Evolutionary conservation across 1,140 invertebrate genomes (phyloP).

Genomic region (Fopius arisanus): DNA sequence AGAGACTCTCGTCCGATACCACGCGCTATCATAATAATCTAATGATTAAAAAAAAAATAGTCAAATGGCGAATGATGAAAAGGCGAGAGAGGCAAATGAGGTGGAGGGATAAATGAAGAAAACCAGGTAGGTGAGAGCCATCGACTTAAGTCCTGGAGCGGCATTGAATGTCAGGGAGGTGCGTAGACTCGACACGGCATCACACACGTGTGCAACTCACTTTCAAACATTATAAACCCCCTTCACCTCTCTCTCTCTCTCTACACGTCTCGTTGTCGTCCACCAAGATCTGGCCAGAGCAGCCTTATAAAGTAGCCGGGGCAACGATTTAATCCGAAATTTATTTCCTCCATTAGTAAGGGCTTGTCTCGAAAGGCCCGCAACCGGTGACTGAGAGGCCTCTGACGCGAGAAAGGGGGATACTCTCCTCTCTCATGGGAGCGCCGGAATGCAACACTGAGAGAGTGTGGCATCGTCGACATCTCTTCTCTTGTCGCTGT

Average conservation of each 20-base stretch:
- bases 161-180: not conserved
- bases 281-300: constrained; percentile 38
- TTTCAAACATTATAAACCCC: constrained; percentile 20
- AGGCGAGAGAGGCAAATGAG: too few relatives aligned
- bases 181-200: constrained; percentile 40
- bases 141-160: not conserved
- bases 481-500: constrained; percentile 16
- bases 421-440: constrained; percentile 44
- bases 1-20: too few relatives aligned
- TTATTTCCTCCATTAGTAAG: constrained; percentile 67
- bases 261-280: not conserved
- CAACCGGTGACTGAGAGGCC: constrained; percentile 59
- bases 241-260: not conserved
- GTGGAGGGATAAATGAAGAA: not conserved
- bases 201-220: constrained; percentile 42
- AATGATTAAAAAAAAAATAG: too few relatives aligned
- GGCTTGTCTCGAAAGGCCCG: constrained; percentile 58
- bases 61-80: too few relatives aligned
- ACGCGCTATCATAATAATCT: too few relatives aligned
- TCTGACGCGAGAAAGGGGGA: constrained; percentile 46
- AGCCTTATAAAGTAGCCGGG: constrained; percentile 63
- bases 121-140: not conserved
- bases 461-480: constrained; percentile 40
- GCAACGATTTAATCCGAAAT: constrained; percentile 66
- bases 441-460: constrained; percentile 52